phyloP scores from a whole-genome alignment of 2,888 invertebrate genomes.

The Hyles lineata region DNA sequence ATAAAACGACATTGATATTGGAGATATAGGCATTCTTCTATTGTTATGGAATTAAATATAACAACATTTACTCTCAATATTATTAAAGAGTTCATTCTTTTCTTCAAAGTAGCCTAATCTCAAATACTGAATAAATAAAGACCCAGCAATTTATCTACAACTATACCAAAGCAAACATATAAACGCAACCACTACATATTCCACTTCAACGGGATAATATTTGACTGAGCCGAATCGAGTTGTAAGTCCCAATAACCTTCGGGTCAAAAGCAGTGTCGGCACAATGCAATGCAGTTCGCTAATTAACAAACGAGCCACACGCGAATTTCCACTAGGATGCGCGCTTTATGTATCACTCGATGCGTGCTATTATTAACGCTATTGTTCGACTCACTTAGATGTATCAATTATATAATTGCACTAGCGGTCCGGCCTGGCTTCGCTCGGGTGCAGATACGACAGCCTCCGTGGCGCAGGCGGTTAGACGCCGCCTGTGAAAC shows the following conservation, averaged over 20 bases:
- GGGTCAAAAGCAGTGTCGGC: constrained; percentile 8
- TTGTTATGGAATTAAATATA: no score
- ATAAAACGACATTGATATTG: no score
- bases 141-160: no score
- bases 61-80: no score
- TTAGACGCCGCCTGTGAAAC: no score
- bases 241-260: constrained; percentile 15
- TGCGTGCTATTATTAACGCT: neutral
- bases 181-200: neutral
- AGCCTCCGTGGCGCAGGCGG: no score
- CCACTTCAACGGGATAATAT: neutral
- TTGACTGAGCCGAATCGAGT: neutral
- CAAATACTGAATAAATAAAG: no score
- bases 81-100: no score
- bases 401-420: neutral
- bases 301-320: constrained; percentile 7
- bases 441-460: no score
- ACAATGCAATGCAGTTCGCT: neutral
- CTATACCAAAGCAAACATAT: neutral
- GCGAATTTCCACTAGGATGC: neutral
- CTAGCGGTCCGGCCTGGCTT: no score
- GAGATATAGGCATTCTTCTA: no score
- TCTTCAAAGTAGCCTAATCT: no score
- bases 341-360: neutral
- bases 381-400: neutral